Evolutionary conservation across 2,113 vertebrate species (phyloP).

Genomic region (Todiramphus saurophagus): DNA sequence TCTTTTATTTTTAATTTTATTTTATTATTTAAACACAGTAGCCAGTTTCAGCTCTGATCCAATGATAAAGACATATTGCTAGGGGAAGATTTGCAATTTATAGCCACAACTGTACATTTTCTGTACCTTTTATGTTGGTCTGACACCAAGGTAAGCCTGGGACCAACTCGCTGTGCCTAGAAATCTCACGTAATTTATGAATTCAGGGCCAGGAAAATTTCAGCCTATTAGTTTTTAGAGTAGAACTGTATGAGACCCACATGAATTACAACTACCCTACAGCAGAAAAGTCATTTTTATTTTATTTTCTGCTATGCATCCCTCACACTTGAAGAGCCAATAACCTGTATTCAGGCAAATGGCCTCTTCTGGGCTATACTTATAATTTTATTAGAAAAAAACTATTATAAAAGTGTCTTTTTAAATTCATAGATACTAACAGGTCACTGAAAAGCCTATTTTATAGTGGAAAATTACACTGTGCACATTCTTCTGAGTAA

Average conservation of each 20-base stretch:
- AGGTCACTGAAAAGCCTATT: neutral
- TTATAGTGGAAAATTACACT: neutral
- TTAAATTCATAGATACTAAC: constrained; percentile 3
- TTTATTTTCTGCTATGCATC: neutral
- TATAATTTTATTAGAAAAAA: neutral
- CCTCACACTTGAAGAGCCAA: neutral
- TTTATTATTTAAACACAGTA: neutral
- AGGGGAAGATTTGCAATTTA: neutral
- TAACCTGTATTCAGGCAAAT: neutral
- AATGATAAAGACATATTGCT: neutral
- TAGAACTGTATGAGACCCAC: neutral
- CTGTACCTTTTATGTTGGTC: neutral
- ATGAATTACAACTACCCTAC: neutral
- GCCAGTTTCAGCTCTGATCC: neutral
- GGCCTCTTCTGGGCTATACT: neutral
- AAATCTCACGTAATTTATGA: neutral
- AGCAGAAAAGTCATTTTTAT: neutral
- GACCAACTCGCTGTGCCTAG: neutral
- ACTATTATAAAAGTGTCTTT: neutral
- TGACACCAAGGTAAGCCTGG: neutral
- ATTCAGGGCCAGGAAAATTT: neutral
- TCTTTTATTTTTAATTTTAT: neutral
- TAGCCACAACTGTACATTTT: neutral
- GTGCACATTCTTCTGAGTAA: neutral
- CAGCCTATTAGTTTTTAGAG: neutral